Evolutionary conservation across 2,113 vertebrate genomes (phyloP), one percentile per base, ranked within the genome.

Genomic region (Poeciliopsis occidentalis): DNA sequence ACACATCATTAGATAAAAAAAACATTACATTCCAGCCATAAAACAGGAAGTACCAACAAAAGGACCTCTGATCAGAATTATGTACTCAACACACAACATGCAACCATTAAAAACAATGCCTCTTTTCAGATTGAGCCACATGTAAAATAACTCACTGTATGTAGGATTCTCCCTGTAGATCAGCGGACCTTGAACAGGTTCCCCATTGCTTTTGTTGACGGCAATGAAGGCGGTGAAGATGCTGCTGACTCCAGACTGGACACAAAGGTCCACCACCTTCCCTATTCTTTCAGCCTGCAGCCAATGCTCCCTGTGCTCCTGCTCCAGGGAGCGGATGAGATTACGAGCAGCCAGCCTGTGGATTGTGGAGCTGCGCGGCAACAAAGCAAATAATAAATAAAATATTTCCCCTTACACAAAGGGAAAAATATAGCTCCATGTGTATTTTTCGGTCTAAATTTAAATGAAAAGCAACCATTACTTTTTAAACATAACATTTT

Each of bases 181-280:
- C 71, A 95, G 69, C 6, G 94, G 92, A 0, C 95, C 92, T 39
- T 93, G 76, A 12, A 95, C 44, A 0, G 85, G 71, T 22, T 90
- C 10, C 0, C 85, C 76, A 22, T 72, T 61, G 1, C 76, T 86
- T 74, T 91, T 94, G 79, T 93, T 90, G 80, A 95, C 80, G 10
- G 93, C 95, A 15, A 96, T 77, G 51, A 95, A 96, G n/a, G 95
- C 89, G 2, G 95, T 96, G 79, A 94, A 93, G 15, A 92, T 86
- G 47, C 95, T 95, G 83, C 95, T 91, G 64, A 96, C 92, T 80
- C 94, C 94, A 32, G 93, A 93, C 60, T 94, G 93, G 61, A 94
- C 29, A 63, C 95, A 96, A 62, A 94, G 71, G 31, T 94, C 83
- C 81, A 95, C 44, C 2, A 95, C 85, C 22, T 82, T 92, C 34